These are phyloP conservation scores for Temnopleurus reevesii DNA, from an alignment of 53 echinoderm and acorn worm genomes.

Conservation along the genomic window DNA sequence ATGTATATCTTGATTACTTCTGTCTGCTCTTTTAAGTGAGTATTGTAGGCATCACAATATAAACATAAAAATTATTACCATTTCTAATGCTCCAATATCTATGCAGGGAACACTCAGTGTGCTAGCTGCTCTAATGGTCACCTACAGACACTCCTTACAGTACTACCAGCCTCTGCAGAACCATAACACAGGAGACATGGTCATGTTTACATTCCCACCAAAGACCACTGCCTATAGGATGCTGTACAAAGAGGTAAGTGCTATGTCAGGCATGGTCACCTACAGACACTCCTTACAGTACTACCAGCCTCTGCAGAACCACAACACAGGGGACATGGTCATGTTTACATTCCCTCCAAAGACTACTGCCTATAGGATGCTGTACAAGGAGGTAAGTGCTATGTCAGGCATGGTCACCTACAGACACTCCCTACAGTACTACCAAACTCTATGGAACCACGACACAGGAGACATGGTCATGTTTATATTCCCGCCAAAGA, in stretches of 20 bases:
- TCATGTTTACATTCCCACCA: slow-evolving; percentile 86
- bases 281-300: slow-evolving; percentile 91
- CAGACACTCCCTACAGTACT: slow-evolving; percentile 88
- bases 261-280: slow-evolving; percentile 63
- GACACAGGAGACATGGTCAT: slow-evolving; percentile 77
- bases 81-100: no score
- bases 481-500: slow-evolving; percentile 87
- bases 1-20: no score
- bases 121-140: slow-evolving; percentile 70
- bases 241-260: slow-evolving; percentile 85
- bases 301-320: slow-evolving; percentile 86
- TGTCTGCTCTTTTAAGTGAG: no score
- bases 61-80: no score
- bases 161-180: slow-evolving; percentile 87
- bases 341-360: slow-evolving; percentile 89
- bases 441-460: slow-evolving; percentile 85
- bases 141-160: slow-evolving; percentile 83
- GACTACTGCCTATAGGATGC: slow-evolving; percentile 75
- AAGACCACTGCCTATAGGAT: slow-evolving; percentile 79
- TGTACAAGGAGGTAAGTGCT: slow-evolving; percentile 87
- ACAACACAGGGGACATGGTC: slow-evolving; percentile 76
- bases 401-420: slow-evolving; percentile 86
- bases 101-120: slow-evolving; percentile 78
- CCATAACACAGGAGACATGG: slow-evolving; percentile 76
- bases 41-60: no score